Evolutionary conservation across 2,888 invertebrate species (phyloP), one percentile per base, ranked within the genome.

Genomic region (Limnephilus rhombicus): DNA sequence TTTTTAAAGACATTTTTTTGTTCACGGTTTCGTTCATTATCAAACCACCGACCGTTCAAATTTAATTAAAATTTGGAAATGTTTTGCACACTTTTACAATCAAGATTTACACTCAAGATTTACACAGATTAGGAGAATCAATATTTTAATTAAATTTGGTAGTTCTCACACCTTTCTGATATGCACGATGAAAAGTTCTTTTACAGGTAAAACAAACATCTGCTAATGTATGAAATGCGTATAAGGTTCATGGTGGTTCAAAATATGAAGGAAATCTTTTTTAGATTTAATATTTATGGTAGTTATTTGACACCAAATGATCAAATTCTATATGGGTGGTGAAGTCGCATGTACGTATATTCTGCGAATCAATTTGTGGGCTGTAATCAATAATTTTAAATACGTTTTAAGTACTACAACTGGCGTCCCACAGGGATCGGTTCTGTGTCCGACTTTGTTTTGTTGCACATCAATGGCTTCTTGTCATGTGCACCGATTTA

Each of bases 1-100:
- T 80, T 24, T 89, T 80, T 87, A 37, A 31, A 80, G 18, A 80
- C 80, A 45, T 4, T 80, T 68, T 89, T 89, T 13, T 13, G 80
- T 68, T 12, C 29, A 24, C 88, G 37, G 37, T 80, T 88, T 86
- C 49, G 11, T 45, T 45, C 86, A 89, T 89, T 89, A 80, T 80
- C 34, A 80, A 80, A 41, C 34, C 24, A 68, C 45, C 45, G 45
- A 45, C 13, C 86, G 24, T 53, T 45, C n/a, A 34, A 85, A 86
- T 45, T 86, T 82, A 31, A 82, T 82, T 34, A 82, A 82, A n/a
- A 82, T 29, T 82, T 82, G 82, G 34, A 82, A 34, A 31, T 34
- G 3, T 82, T 68, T 68, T n/a, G n/a, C 9, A 9, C n/a, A 68
- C 24, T 68, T 68, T 68, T 24, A 68, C 68, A 24, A 68, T 24